phyloP scores from a whole-genome alignment of 2,797 vertebrate species.

The Sebastes umbrosus region DNA sequence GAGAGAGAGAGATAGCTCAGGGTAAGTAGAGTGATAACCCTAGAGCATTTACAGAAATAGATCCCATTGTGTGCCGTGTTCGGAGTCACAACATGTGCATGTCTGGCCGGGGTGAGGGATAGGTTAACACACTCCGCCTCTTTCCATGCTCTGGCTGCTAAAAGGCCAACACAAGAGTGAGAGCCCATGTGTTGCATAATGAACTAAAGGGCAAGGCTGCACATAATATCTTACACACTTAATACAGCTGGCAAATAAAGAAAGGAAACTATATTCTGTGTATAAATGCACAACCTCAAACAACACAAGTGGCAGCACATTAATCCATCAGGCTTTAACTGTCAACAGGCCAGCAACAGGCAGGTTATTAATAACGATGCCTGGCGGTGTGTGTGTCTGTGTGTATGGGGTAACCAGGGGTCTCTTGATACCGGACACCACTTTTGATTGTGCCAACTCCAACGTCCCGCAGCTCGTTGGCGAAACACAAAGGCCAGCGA shows the following conservation, averaged over 20 bases:
- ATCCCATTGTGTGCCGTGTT: slow-evolving; percentile 71
- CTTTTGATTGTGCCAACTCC: slow-evolving; percentile 57
- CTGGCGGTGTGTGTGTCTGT: slow-evolving; percentile 51
- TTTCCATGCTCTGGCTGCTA: slow-evolving; percentile 61
- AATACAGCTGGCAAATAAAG: background rate
- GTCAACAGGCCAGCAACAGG: slow-evolving; percentile 76
- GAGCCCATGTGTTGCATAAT: background rate
- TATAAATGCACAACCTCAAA: slow-evolving; percentile 1
- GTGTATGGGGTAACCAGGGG: slow-evolving; percentile 72
- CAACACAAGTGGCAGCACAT: slow-evolving; percentile 1
- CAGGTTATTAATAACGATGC: slow-evolving; percentile 81
- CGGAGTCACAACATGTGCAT: slow-evolving; percentile 60
- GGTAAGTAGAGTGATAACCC: slow-evolving; percentile 68
- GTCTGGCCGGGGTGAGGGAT: slow-evolving; percentile 37
- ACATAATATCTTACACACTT: background rate
- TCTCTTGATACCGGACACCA: slow-evolving; percentile 69
- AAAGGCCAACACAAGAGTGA: slow-evolving; percentile 61
- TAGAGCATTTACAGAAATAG: slow-evolving; percentile 73
- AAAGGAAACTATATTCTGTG: background rate
- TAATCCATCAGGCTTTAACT: slow-evolving; percentile 56
- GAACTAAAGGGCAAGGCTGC: background rate
- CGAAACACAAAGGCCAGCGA: slow-evolving; percentile 56
- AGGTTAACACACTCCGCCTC: slow-evolving; percentile 55
- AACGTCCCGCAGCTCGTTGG: slow-evolving; percentile 34
- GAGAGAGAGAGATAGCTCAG: slow-evolving; percentile 16